Conservation (phyloP, 2,113 vertebrate genomes). For the Hyperoodon ampullatus region DNA sequence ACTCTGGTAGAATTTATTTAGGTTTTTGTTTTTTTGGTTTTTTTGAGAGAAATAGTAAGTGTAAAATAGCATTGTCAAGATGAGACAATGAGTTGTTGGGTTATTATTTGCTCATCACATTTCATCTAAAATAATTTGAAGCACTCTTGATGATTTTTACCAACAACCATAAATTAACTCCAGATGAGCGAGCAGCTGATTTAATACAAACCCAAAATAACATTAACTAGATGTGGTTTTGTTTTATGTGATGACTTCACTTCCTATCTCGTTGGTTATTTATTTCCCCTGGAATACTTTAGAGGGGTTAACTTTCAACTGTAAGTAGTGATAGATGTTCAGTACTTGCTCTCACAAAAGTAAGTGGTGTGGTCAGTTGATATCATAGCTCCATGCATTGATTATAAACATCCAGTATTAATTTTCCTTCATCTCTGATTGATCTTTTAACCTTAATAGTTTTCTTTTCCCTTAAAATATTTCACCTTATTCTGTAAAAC, state of each 20-base stretch:
- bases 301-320: not conserved
- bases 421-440: not conserved
- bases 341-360: not conserved
- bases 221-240: not conserved
- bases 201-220: not conserved
- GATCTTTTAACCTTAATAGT: conserved; percentile 20
- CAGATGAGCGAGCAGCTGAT: not conserved
- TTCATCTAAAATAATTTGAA: conserved; percentile 65
- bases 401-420: conserved; percentile 51
- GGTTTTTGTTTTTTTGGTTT: not conserved
- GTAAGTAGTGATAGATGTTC: not conserved
- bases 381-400: not conserved
- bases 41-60: not conserved
- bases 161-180: conserved; percentile 35
- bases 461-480: conserved; percentile 56
- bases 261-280: not conserved
- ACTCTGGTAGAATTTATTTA: conserved; percentile 11
- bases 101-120: conserved; percentile 1
- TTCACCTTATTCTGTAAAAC: conserved; percentile 32
- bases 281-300: conserved; percentile 24
- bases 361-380: not conserved
- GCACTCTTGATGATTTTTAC: conserved; percentile 42
- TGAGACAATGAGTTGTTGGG: conserved; percentile 11
- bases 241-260: not conserved
- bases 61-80: not conserved